A percentile compares a stretch with the other conserved stretches of the same genome.
Evolutionary conservation across 1,140 invertebrate genomes (phyloP).

Genomic region (Drosophila kurseongensis): DNA sequence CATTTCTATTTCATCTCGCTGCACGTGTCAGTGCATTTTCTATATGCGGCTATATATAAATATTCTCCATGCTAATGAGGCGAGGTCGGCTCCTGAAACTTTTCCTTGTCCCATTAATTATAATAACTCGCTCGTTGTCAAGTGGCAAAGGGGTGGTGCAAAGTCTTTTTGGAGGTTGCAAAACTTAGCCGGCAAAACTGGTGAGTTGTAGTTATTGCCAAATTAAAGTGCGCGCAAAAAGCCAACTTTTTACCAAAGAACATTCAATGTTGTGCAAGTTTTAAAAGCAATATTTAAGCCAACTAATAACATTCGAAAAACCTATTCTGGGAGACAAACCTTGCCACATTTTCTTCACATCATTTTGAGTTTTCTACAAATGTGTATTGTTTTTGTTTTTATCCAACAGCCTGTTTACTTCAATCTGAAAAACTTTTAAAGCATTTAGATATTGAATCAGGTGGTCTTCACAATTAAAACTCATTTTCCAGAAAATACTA

Average conservation of each 20-base stretch:
- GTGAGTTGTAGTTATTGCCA: constrained; percentile 4
- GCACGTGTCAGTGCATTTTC: constrained; percentile 5
- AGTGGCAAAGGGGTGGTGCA: neutral
- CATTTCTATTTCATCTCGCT: constrained; percentile 5
- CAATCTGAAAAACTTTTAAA: no score
- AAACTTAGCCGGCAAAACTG: constrained; percentile 1
- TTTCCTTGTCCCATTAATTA: constrained; percentile 30
- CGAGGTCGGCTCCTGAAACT: constrained; percentile 26
- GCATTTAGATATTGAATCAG: no score
- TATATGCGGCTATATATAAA: neutral
- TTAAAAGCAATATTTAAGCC: neutral
- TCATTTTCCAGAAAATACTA: no score
- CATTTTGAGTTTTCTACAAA: no score
- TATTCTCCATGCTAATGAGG: constrained; percentile 25
- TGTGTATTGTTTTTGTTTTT: no score
- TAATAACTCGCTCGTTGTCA: constrained; percentile 33
- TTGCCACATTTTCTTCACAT: neutral
- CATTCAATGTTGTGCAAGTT: neutral
- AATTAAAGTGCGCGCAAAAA: constrained; percentile 26
- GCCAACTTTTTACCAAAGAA: constrained; percentile 16
- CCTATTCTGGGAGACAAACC: neutral
- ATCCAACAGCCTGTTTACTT: no score
- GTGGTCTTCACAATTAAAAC: no score
- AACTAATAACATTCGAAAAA: neutral
- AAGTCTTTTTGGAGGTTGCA: neutral